phyloP scores from a whole-genome alignment of 2,888 invertebrate species.

The Andrena trimmerana region DNA sequence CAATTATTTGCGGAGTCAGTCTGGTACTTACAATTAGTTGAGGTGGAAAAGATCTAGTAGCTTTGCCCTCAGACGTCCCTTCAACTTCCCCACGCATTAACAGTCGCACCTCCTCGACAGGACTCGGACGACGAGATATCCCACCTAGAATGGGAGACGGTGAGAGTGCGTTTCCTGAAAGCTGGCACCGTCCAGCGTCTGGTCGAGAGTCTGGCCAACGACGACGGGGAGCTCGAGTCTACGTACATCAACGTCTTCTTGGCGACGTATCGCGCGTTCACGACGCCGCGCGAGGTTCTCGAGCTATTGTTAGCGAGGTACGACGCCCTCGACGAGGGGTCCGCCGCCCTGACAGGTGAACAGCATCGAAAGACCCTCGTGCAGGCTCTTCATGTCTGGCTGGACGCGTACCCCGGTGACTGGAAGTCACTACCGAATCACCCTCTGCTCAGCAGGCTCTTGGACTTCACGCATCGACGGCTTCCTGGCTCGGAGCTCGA shows the following conservation, averaged over 20 bases:
- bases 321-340: conserved; percentile 89
- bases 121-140: conserved; percentile 97
- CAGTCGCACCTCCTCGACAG: conserved; percentile 84
- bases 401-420: conserved; percentile 99
- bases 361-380: conserved; percentile 94
- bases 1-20: too few relatives aligned
- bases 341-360: conserved; percentile 87
- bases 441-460: conserved; percentile 92
- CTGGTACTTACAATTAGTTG: too few relatives aligned
- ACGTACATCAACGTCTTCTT: conserved; percentile 99
- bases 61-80: too few relatives aligned
- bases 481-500: conserved; percentile 95
- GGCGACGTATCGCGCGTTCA: conserved; percentile 96
- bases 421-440: conserved; percentile 92
- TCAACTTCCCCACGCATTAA: too few relatives aligned
- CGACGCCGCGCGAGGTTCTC: conserved; percentile 94
- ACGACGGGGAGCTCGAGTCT: conserved; percentile 98
- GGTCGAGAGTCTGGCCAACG: conserved; percentile 96
- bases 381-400: conserved; percentile 97
- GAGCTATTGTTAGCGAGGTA: conserved; percentile 92
- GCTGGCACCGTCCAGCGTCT: conserved; percentile 97
- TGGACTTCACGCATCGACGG: conserved; percentile 93
- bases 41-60: too few relatives aligned
- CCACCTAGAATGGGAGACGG: conserved; percentile 99
- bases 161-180: conserved; percentile 97